These are phyloP conservation scores for Distichodus sexfasciatus DNA, from an alignment of 2,797 vertebrate genomes.

Conservation along the genomic window DNA sequence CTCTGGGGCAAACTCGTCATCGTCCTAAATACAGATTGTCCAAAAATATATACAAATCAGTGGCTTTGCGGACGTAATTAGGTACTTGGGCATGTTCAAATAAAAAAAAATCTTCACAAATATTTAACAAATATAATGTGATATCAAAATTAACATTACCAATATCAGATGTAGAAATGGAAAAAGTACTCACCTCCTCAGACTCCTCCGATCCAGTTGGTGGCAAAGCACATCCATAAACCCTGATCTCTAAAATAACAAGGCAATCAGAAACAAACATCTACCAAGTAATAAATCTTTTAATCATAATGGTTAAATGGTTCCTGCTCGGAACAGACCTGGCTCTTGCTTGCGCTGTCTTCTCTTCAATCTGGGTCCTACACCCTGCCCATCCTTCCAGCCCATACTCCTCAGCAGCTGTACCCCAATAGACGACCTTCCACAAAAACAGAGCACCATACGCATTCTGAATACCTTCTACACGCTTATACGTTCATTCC, in stretches of 20 bases:
- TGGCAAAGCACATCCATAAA: slow-evolving; percentile 76
- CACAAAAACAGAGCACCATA: background rate
- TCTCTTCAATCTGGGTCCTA: slow-evolving; percentile 91
- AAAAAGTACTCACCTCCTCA: slow-evolving; percentile 83
- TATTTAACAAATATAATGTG: too few species aligned
- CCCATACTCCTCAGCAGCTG: slow-evolving; percentile 91
- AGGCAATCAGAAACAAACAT: background rate
- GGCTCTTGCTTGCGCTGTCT: slow-evolving; percentile 72
- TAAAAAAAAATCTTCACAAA: background rate
- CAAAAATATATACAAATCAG: background rate
- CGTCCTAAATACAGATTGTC: slow-evolving; percentile 64
- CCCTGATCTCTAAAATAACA: slow-evolving; percentile 65
- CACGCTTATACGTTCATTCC: background rate
- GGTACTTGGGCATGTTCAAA: too few species aligned
- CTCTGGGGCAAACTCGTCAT: slow-evolving; percentile 85
- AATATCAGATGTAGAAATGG: background rate
- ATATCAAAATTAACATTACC: background rate
- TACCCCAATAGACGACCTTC: slow-evolving; percentile 86
- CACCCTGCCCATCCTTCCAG: slow-evolving; percentile 94
- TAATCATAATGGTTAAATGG: background rate
- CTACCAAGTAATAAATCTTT: background rate
- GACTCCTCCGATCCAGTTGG: slow-evolving; percentile 80
- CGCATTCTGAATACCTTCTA: background rate
- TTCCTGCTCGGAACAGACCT: slow-evolving; percentile 63
- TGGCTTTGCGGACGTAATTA: too few species aligned